phyloP scores from a whole-genome alignment of 2,888 invertebrate species.

The Acanthosoma haemorrhoidale region DNA sequence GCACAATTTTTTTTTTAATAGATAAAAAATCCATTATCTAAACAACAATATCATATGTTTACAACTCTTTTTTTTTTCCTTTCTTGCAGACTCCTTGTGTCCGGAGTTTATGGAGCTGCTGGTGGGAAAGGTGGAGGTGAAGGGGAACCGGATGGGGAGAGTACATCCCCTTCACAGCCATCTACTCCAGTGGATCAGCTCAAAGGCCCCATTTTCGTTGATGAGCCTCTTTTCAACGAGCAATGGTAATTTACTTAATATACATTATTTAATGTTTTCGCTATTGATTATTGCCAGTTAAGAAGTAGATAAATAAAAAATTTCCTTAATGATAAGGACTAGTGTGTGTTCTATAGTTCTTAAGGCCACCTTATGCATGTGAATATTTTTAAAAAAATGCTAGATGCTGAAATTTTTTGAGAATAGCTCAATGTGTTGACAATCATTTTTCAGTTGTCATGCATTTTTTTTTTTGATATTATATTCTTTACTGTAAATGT shows the following conservation, averaged over 20 bases:
- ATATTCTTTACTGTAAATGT: no score
- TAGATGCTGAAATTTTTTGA: no score
- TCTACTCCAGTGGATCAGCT: slow-evolving; percentile 53
- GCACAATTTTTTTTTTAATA: not conserved
- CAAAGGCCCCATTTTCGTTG: slow-evolving; percentile 62
- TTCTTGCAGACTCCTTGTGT: slow-evolving; percentile 34
- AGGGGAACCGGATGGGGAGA: slow-evolving; percentile 50
- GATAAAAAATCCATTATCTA: not conserved
- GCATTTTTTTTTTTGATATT: no score
- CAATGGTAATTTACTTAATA: slow-evolving; percentile 59
- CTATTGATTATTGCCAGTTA: no score
- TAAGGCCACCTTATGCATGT: no score
- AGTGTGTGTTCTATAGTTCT: no score
- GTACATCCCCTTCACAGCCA: slow-evolving; percentile 47
- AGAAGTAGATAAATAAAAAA: no score
- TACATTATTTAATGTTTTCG: no score
- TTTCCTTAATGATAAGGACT: no score
- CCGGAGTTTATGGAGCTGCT: slow-evolving; percentile 36
- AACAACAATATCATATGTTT: not conserved
- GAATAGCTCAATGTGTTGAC: no score
- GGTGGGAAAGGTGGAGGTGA: slow-evolving; percentile 45
- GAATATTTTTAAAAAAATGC: no score
- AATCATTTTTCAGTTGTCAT: no score
- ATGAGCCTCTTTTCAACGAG: slow-evolving; percentile 68
- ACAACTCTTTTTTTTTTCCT: not conserved